Evolutionary conservation across 2,113 vertebrate genomes (phyloP).

Genomic region (Malurus cyaneus): DNA sequence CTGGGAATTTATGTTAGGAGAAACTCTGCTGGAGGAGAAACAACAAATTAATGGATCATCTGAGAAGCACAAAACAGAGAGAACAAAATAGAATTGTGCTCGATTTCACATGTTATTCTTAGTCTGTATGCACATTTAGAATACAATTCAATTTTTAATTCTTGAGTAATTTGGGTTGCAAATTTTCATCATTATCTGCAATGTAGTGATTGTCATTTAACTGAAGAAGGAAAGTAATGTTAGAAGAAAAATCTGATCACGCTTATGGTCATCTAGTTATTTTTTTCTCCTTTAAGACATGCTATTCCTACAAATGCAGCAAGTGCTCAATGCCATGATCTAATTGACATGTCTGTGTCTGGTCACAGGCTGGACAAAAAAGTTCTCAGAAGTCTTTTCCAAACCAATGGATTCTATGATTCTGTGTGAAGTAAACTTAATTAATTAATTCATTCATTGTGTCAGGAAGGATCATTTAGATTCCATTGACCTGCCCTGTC

Average conservation of each 20-base stretch:
- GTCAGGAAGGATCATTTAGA: background rate
- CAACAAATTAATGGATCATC: background rate
- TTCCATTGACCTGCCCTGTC: background rate
- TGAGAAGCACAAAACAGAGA: background rate
- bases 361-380: accelerated
- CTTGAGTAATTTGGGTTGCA: background rate
- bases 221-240: background rate
- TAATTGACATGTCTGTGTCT: background rate
- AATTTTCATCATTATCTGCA: background rate
- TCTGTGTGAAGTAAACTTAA: background rate
- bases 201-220: background rate
- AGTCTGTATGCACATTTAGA: background rate
- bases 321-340: background rate
- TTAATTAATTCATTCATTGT: background rate
- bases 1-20: background rate
- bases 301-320: background rate
- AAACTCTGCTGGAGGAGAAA: background rate
- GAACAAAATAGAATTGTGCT: background rate
- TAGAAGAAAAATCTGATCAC: background rate
- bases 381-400: background rate
- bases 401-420: background rate
- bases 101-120: background rate
- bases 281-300: background rate
- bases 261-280: background rate
- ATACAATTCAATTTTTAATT: background rate